Percentiles rank a stretch among this genome's conserved stretches.
Evolutionary conservation across 2,888 invertebrate genomes (phyloP).

Genomic region (Zaprionus lineosus): DNA sequence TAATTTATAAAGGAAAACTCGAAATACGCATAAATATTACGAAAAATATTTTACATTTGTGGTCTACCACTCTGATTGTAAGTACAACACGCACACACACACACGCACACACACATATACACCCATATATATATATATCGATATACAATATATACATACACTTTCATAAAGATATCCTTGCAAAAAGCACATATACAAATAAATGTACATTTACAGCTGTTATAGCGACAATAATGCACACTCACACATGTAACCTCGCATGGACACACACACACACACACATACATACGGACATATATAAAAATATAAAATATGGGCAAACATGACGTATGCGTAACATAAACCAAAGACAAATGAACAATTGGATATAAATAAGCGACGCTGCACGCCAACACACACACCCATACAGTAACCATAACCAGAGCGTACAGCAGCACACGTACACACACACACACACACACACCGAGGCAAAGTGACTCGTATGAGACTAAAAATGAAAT

Average conservation of each 20-base stretch:
- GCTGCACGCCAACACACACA: conserved; percentile 33
- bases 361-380: conserved; percentile 78
- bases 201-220: conserved; percentile 7
- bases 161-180: conserved; percentile 9
- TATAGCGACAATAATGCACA: conserved; percentile 26
- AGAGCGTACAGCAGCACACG: conserved; percentile 4
- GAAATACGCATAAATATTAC: conserved; percentile 68
- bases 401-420: conserved; percentile 22
- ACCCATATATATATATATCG: conserved; percentile 10
- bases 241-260: not conserved
- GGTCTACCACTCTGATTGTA: conserved; percentile 56
- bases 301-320: conserved; percentile 72
- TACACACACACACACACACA: conserved; percentile 4
- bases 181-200: conserved; percentile 7
- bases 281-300: conserved; percentile 40
- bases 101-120: conserved; percentile 10
- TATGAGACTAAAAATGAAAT: conserved; percentile 57
- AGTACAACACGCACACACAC: conserved; percentile 27
- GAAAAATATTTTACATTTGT: conserved; percentile 72
- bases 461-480: conserved; percentile 32
- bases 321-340: conserved; percentile 79
- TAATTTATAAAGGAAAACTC: conserved; percentile 59
- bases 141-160: conserved; percentile 12
- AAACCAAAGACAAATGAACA: conserved; percentile 78
- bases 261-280: conserved; percentile 17